A percentile compares a stretch with the other conserved stretches of the same genome.
Evolutionary conservation across 64 coral and sea anemone genomes (phyloP).

Genomic region (Catalaphyllia jardinei): DNA sequence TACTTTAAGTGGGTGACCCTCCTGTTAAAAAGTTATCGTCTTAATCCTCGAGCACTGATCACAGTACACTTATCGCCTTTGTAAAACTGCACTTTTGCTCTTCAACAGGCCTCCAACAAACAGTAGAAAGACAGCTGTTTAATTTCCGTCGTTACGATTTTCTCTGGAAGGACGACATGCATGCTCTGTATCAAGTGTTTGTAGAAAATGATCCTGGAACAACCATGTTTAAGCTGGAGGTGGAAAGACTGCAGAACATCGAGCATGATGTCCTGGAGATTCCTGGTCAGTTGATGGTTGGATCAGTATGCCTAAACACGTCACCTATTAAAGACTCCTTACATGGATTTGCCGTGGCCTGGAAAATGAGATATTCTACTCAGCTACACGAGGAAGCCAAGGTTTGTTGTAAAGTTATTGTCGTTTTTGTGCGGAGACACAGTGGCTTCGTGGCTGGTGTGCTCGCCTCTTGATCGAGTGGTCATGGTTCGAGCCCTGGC

Average conservation of each 20-base stretch:
- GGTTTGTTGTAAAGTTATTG: slow-evolving; percentile 20
- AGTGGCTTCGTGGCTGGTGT: neutral
- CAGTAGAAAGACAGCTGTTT: slow-evolving; percentile 86
- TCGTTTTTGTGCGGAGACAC: neutral
- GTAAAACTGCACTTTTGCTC: no score
- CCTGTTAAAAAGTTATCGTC: no score
- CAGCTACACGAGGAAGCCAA: slow-evolving; percentile 96
- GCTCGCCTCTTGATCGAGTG: neutral
- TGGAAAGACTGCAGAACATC: slow-evolving; percentile 85
- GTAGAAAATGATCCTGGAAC: slow-evolving; percentile 91
- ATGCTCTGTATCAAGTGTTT: slow-evolving; percentile 89
- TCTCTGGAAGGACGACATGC: slow-evolving; percentile 99
- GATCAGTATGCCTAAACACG: slow-evolving; percentile 85
- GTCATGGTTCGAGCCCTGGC: no score
- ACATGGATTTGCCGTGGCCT: slow-evolving; percentile 92
- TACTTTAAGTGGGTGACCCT: no score
- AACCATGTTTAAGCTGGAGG: slow-evolving; percentile 70
- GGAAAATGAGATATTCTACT: slow-evolving; percentile 96
- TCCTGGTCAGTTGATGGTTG: slow-evolving; percentile 73
- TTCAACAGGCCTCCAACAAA: slow-evolving; percentile 72
- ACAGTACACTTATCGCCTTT: no score
- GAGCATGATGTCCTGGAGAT: slow-evolving; percentile 83
- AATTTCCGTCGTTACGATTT: slow-evolving; percentile 98
- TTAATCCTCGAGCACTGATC: no score
- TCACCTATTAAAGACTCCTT: slow-evolving; percentile 97